Base-by-base conservation (phyloP, 1,140 invertebrate species). In the Plodia interpunctella region DNA sequence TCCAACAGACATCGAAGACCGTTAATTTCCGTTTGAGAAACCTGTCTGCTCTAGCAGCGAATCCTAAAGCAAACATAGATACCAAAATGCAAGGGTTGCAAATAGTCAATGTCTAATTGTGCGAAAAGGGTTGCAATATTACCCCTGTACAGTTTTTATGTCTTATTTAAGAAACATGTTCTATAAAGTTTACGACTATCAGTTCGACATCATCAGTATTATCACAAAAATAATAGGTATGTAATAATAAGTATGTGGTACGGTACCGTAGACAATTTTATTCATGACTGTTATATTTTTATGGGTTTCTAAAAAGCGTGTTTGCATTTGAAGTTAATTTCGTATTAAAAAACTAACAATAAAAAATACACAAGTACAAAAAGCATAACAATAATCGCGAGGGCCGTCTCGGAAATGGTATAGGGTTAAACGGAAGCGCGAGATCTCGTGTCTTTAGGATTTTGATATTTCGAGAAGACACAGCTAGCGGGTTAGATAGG, bases 21-120 rank as follows among this genome's bases (percentile, higher is more conserved):
- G 86, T 88, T 88, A 88, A 74, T 77, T 80, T 83, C 82, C 78
- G 83, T 88, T 86, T 74, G 62, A 49, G 64, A 81, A 87, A 87
- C 78, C 80, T 74, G 83, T 80, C 74, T 60, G 59, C 63, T 72
- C 74, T 58, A 79, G 68, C 65, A 63, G 64, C 67, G 58, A 75
- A 78, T 74, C 69, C 68, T 66, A 77, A 71, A 68, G 68, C 73
- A 78, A 80, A 84, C 69, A 79, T 56, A 71, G 44, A 68, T 62
- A 69, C 70, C 66, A 78, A 82, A 79, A 57, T 79, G 82, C 83
- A 87, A 76, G 83, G 86, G 86, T 83, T 81, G 82, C 82, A 78
- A 86, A 87, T 84, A 82, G 76, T 71, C 66, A 74, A 79, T 75
- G 55, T 71, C 70, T 79, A 78, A 79, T 78, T 70, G 71, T 78